Evolutionary conservation across 2,113 vertebrate genomes (phyloP), one percentile per base, ranked within the genome.

Genomic region (Ammodytes marinus): DNA sequence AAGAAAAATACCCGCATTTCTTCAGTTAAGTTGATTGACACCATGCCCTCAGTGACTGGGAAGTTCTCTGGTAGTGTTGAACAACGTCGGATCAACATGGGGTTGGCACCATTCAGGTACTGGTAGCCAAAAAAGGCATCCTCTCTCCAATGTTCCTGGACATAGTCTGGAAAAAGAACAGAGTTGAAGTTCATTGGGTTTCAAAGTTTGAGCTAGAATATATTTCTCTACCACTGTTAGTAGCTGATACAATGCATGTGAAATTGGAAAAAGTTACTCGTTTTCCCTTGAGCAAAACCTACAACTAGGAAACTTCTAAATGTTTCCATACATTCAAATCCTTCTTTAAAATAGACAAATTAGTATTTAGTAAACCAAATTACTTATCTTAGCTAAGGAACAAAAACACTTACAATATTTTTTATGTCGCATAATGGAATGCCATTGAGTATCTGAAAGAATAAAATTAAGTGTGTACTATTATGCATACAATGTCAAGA

Each of bases 71-170:
- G 97, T 53, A 98, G 85, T 67, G 91, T 40, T 8, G 73, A 91
- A 67, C 96, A 97, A 19, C 85, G 87, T 79, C 4, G 80, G 69
- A 99, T 97, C 91, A 97, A 10, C 1, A 96, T 96, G 0, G 97
- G 97, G 89, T 99, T 97, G 89, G 95, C 93, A 3, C 97, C 97
- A 4, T 97, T 97, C 55, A 99, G 93, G 83, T 94, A 97, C 94
- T 99, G 97, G 89, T 97, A 97, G 35, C 95, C 96, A 42, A 98
- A 99, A 89, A 99, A 96, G 42, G 89, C 88, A 63, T 98, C 96
- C 27, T 98, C 96, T 45, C 94, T 95, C 97, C 97, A 98, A 6
- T 94, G 84, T 3, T 86, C 0, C 6, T 82, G 43, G 10, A 92
- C 86, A 45, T 88, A 93, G 0, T 88, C 93, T 95, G 86, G 9